These are phyloP conservation scores for Chrysocyon brachyurus DNA, from an alignment of 2,797 vertebrate genomes.

Conservation along the genomic window DNA sequence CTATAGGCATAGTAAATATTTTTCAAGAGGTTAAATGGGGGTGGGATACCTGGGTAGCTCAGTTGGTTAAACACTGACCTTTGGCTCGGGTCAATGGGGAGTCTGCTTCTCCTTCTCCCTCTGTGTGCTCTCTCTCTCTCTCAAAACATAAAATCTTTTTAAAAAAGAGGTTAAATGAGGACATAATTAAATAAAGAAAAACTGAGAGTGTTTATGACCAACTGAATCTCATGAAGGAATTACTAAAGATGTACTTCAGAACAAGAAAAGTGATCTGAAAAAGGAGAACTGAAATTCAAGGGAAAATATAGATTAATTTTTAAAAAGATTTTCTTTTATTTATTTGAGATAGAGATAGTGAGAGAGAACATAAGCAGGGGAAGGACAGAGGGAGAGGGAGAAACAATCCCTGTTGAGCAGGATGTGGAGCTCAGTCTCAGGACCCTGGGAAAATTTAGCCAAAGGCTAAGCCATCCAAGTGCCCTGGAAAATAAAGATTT, in stretches of 20 bases:
- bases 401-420: background rate
- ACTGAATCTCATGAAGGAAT: background rate
- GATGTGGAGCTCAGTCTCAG: background rate
- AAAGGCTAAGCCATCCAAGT: background rate
- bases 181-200: background rate
- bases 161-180: too few relatives aligned
- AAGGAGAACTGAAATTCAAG: background rate
- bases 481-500: background rate
- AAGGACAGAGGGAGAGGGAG: background rate
- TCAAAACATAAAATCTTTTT: background rate
- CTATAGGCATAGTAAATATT: background rate
- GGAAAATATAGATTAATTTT: background rate
- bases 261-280: background rate
- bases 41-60: background rate
- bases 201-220: background rate
- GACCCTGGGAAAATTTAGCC: background rate
- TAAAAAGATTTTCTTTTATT: background rate
- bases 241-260: background rate
- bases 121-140: background rate
- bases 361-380: background rate
- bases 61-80: background rate
- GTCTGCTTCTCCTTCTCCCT: background rate
- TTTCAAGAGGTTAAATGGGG: background rate
- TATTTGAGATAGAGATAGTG: background rate
- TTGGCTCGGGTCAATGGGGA: background rate